Evolutionary conservation across 2,113 vertebrate species (phyloP), one percentile per base, ranked within the genome.

Genomic region (Myrmophylax atrothorax): DNA sequence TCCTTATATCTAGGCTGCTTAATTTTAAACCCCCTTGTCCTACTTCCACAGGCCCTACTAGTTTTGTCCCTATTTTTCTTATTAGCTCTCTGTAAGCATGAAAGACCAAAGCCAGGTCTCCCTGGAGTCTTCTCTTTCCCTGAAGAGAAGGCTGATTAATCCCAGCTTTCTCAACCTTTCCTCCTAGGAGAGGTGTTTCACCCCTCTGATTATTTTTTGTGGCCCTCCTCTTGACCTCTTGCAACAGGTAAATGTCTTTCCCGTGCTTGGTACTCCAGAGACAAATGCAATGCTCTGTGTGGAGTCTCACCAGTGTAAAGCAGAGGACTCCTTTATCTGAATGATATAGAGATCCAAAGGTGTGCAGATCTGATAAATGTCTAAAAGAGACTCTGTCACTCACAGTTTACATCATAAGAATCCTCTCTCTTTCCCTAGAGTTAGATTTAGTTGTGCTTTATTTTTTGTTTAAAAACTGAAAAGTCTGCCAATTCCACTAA

Each of bases 41-140:
- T 33, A 5, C 44, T 12, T 18, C 31, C 26, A 23, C 3, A 66
- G 20, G 3, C 22, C 9, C 14, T 37, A 12, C 17, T 42, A 44
- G 2, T 19, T 81, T 67, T 38, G 4, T 59, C 10, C 4, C 5
- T 4, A 13, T 37, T 18, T 44, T 28, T 88, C 40, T 56, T 31
- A 50, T 12, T 35, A 58, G 42, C 20, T 24, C 9, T 42, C 29
- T 44, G 0, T 33, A 33, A 37, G 8, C 26, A 33, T 1, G 0
- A 37, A 50, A 73, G 59, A 14, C 18, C 25, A 37, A 6, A 33
- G 23, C 19, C 52, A 52, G 10, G 13, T 33, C 38, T 53, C 19
- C 18, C 16, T 60, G 16, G 53, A 46, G 33, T 10, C 12, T n/a
- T 52, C 23, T 44, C 24, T 29, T 38, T 18, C 37, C 20, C 42